These are phyloP conservation scores for Tetrapedia diversipes DNA, from an alignment of 2,888 invertebrate species.

Conservation along the genomic window DNA sequence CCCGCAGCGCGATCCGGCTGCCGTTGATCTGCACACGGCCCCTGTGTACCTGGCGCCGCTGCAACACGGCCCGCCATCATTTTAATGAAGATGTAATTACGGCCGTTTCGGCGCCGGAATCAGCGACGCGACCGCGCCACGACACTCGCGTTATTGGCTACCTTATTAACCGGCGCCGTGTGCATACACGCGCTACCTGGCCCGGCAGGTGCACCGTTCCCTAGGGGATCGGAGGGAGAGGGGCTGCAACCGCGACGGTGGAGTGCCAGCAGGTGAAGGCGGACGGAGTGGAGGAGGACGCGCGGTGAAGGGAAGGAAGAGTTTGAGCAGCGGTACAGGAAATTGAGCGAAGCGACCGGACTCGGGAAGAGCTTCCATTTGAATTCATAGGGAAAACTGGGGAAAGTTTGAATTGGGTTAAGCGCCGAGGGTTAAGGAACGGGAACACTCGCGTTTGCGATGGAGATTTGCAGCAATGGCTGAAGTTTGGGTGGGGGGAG, in stretches of 20 bases:
- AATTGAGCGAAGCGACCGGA: constrained; percentile 47
- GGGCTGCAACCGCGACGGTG: not conserved
- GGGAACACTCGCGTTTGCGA: constrained; percentile 9
- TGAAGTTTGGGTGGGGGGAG: not conserved
- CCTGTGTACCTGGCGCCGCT: constrained; percentile 60
- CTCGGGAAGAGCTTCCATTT: constrained; percentile 32
- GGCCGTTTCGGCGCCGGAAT: constrained; percentile 77
- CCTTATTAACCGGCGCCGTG: constrained; percentile 75
- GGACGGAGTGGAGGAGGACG: not conserved
- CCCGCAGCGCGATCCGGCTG: not conserved
- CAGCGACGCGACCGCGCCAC: constrained; percentile 71
- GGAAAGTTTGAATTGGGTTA: constrained; percentile 50
- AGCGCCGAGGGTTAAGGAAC: constrained; percentile 21
- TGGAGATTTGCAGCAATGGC: not conserved
- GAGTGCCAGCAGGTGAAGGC: not conserved
- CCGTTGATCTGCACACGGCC: constrained; percentile 22
- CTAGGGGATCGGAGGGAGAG: constrained; percentile 5
- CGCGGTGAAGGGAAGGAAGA: not conserved
- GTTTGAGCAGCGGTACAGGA: constrained; percentile 31
- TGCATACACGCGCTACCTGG: constrained; percentile 40
- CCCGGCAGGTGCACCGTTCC: constrained; percentile 40
- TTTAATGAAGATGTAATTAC: constrained; percentile 83
- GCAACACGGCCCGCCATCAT: constrained; percentile 75
- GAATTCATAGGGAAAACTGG: constrained; percentile 46
- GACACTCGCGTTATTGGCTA: constrained; percentile 78